Conservation (phyloP, 2,888 invertebrate genomes). For the Eurytoma californica region DNA sequence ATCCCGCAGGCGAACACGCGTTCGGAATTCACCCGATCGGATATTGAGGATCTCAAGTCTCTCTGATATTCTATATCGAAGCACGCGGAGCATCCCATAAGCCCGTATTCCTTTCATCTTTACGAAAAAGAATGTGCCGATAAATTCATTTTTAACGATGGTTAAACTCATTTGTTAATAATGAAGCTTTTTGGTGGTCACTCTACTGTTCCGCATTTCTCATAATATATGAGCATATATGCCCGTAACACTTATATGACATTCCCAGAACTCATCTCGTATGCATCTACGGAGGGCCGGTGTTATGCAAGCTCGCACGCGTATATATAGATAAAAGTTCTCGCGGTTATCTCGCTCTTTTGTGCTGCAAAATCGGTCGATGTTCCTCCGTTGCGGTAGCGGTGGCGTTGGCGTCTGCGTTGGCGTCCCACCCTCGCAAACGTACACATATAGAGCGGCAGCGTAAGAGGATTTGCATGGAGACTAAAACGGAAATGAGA, state of each 20-base stretch:
- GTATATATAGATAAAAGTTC: slow-evolving; percentile 9
- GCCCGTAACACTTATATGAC: slow-evolving; percentile 38
- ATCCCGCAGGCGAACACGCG: slow-evolving; percentile 45
- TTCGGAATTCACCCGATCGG: slow-evolving; percentile 48
- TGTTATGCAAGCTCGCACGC: slow-evolving; percentile 21
- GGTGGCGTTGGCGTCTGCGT: slow-evolving; percentile 7
- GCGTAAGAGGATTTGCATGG: slow-evolving; percentile 56
- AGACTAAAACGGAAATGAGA: slow-evolving; percentile 54
- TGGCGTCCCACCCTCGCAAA: not conserved
- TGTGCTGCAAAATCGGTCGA: slow-evolving; percentile 48
- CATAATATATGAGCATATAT: not conserved
- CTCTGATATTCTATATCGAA: slow-evolving; percentile 41
- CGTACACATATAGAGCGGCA: not conserved
- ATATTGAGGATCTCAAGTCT: slow-evolving; percentile 43
- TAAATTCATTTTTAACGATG: too few relatives aligned
- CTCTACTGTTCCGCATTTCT: not conserved
- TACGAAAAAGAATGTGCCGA: too few relatives aligned
- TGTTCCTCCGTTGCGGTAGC: slow-evolving; percentile 22
- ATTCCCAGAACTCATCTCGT: slow-evolving; percentile 39
- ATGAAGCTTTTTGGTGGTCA: slow-evolving; percentile 25
- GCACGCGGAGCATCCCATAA: slow-evolving; percentile 25
- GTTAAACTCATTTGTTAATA: too few relatives aligned
- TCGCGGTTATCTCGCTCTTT: slow-evolving; percentile 46
- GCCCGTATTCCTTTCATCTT: slow-evolving; percentile 46
- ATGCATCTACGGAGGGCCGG: not conserved